These are phyloP conservation scores for Diacarnus erythraeanus DNA, from an alignment of 37 sponge, comb jelly and placozoan genomes.

Conservation along the genomic window DNA sequence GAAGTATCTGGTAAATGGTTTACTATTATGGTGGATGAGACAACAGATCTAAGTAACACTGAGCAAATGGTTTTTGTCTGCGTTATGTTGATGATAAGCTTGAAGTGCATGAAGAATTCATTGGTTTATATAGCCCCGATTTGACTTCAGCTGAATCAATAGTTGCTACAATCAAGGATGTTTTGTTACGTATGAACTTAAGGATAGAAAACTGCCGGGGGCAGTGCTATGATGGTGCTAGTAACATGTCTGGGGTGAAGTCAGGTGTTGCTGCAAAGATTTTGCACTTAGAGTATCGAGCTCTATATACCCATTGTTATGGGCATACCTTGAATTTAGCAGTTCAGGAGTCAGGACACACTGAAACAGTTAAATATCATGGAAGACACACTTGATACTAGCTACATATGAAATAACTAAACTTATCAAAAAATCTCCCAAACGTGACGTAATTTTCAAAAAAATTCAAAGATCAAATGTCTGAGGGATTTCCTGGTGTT, in stretches of 20 bases:
- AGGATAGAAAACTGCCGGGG: slow-evolving; percentile 40
- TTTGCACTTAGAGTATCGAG: slow-evolving; percentile 27
- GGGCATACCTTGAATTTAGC: slow-evolving; percentile 60
- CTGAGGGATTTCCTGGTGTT: slow-evolving; percentile 40
- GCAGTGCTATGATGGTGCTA: slow-evolving; percentile 66
- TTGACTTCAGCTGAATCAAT: slow-evolving; percentile 25
- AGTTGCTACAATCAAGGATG: slow-evolving; percentile 36
- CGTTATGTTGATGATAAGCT: slow-evolving; percentile 53
- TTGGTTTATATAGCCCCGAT: slow-evolving; percentile 38
- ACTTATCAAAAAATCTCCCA: slow-evolving; percentile 57
- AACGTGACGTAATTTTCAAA: slow-evolving; percentile 52
- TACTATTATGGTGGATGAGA: slow-evolving; percentile 34
- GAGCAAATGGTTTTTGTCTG: slow-evolving; percentile 57
- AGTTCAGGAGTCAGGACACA: slow-evolving; percentile 45
- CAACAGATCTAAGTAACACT: slow-evolving; percentile 31
- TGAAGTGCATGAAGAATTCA: slow-evolving; percentile 38
- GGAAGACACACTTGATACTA: slow-evolving; percentile 46
- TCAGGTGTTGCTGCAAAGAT: slow-evolving; percentile 40
- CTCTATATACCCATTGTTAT: slow-evolving; percentile 56
- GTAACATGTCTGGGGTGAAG: slow-evolving; percentile 53
- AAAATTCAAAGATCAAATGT: slow-evolving; percentile 29
- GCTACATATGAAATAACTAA: slow-evolving; percentile 51
- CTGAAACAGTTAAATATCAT: slow-evolving; percentile 35
- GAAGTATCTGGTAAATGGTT: slow-evolving; percentile 16
- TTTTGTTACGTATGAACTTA: slow-evolving; percentile 46